Evolutionary conservation across 23 tunicate genomes (phyloP), one percentile per base, ranked within the genome.

Genomic region (Styela plicata): DNA sequence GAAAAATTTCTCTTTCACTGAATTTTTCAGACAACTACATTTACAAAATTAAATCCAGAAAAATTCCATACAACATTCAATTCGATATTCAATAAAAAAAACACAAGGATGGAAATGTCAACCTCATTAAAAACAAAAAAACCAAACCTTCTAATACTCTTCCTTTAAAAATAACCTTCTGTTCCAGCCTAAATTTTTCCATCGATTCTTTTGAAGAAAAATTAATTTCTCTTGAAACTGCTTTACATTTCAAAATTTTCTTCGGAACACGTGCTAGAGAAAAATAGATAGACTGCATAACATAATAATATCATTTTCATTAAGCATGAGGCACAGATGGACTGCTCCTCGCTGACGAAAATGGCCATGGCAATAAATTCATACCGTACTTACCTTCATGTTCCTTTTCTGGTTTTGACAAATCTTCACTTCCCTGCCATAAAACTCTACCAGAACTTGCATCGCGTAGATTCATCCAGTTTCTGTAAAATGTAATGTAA

Each of bases 181-280:
- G 98, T 83, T 89, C 98, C 69, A 94, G 95, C 30, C 98, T 76
- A 68, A 94, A 94, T 62, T 94, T 94, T 44, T 94, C 98, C 95
- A 94, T 94, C 0, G 83, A 31, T 85, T 94, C 88, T 73, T 74
- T 63, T 2, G 98, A 94, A 16, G 98, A 94, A 74, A 94, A 94
- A 69, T 94, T 94, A 62, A 94, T 89, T 74, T 94, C 98, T 24
- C 98, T 85, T 3, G 95, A 86, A 1, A 94, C 91, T 18, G 98
- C 85, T 79, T 94, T 94, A 68, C 98, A 94, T 79, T 94, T 94
- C 24, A 94, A 79, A 37, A 94, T 94, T 69, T 89, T 94, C 69
- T 89, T 94, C 5, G 98, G 94, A 3, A 94, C 95, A 2, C 89
- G 89, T 34, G 98, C 98, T 93, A 66, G 0, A 64, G 67, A 82